Evolutionary conservation across 2,888 invertebrate genomes (phyloP).

Genomic region (Thymelicus lineola): DNA sequence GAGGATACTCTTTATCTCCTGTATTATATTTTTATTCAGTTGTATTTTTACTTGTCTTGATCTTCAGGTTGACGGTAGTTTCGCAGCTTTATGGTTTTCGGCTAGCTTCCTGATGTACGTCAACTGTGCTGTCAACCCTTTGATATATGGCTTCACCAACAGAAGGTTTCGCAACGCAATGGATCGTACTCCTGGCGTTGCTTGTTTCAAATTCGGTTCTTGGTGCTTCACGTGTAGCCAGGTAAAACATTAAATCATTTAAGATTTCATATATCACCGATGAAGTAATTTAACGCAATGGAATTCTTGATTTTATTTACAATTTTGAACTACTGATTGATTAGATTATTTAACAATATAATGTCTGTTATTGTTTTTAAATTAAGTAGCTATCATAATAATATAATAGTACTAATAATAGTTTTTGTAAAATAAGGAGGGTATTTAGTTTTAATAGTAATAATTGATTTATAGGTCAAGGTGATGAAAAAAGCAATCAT

Average conservation of each 20-base stretch:
- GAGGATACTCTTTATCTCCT: too few relatives aligned
- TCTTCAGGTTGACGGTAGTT: slow-evolving; percentile 82
- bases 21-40: too few relatives aligned
- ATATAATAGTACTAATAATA: too few relatives aligned
- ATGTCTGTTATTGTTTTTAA: too few relatives aligned
- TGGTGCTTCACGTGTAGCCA: slow-evolving; percentile 73
- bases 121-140: slow-evolving; percentile 90
- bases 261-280: too few relatives aligned
- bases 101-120: slow-evolving; percentile 89
- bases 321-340: too few relatives aligned
- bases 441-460: too few relatives aligned
- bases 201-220: slow-evolving; percentile 73
- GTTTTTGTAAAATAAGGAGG: too few relatives aligned
- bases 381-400: too few relatives aligned
- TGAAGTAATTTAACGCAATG: too few relatives aligned
- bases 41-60: background rate
- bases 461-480: slow-evolving; percentile 53
- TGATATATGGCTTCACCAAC: slow-evolving; percentile 91
- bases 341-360: too few relatives aligned
- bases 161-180: slow-evolving; percentile 89
- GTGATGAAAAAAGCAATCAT: slow-evolving; percentile 52
- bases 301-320: too few relatives aligned
- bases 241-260: slow-evolving; percentile 48
- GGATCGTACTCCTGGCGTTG: slow-evolving; percentile 78
- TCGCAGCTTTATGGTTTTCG: slow-evolving; percentile 87